A percentile compares a stretch with the other conserved stretches of the same genome.
These are phyloP conservation scores for Corvus cornix DNA, from an alignment of 2,113 vertebrate species.

Conservation along the genomic window DNA sequence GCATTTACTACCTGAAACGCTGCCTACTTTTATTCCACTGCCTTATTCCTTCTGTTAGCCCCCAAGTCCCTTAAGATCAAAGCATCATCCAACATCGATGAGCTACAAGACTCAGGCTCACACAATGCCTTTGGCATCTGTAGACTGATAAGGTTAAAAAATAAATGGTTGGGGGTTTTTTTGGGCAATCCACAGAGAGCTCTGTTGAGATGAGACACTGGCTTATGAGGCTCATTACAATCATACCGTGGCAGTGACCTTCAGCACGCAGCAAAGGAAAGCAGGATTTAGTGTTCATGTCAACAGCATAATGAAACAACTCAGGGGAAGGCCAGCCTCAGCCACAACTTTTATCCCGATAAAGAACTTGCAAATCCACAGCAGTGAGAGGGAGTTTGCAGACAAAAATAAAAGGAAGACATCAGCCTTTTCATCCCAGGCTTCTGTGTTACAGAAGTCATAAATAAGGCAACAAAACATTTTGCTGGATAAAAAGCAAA, in stretches of 20 bases:
- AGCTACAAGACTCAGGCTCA: slow-evolving; percentile 41
- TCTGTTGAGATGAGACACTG: slow-evolving; percentile 48
- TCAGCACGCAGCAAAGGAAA: slow-evolving; percentile 64
- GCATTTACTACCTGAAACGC: not conserved
- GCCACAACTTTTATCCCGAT: slow-evolving; percentile 44
- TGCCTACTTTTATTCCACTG: not conserved
- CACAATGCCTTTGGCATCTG: not conserved
- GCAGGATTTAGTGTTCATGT: slow-evolving; percentile 64
- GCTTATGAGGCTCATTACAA: slow-evolving; percentile 54
- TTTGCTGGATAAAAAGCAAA: not conserved
- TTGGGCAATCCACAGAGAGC: not conserved
- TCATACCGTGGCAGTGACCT: slow-evolving; percentile 56
- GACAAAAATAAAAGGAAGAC: slow-evolving; percentile 9
- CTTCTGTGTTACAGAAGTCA: not conserved
- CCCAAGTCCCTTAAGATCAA: not conserved
- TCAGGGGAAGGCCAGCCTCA: slow-evolving; percentile 51
- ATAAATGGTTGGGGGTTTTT: not conserved
- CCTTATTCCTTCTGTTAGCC: not conserved
- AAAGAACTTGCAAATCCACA: slow-evolving; percentile 2
- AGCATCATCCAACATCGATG: not conserved
- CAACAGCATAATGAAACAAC: slow-evolving; percentile 67
- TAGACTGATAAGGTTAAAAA: slow-evolving; percentile 31
- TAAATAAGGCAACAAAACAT: slow-evolving; percentile 31
- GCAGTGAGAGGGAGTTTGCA: not conserved
- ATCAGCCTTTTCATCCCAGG: not conserved